phyloP scores from a whole-genome alignment of 2,113 vertebrate species.

The Globicephala melas region DNA sequence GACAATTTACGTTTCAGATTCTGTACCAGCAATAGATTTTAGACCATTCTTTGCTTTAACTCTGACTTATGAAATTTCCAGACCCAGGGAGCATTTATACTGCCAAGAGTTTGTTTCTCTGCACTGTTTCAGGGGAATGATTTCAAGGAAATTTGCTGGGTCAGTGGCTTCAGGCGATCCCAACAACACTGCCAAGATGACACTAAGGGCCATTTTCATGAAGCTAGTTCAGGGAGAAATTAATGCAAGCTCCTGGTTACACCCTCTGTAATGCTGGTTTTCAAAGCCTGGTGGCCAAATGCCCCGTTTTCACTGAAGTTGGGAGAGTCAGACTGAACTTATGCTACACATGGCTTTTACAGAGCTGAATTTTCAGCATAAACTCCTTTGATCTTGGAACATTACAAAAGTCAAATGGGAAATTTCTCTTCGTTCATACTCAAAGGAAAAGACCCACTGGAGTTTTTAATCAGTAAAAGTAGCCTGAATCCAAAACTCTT shows the following conservation, averaged over 20 bases:
- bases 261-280: background rate
- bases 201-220: background rate
- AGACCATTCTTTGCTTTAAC: slow-evolving; percentile 11
- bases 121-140: slow-evolving; percentile 21
- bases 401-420: background rate
- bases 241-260: background rate
- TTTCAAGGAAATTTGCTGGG: background rate
- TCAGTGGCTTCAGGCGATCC: background rate
- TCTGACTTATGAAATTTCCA: slow-evolving; percentile 19
- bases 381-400: background rate
- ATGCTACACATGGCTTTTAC: background rate
- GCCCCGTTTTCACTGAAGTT: background rate
- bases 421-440: background rate
- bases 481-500: background rate
- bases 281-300: background rate
- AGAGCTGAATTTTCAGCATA: background rate
- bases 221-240: background rate
- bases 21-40: background rate
- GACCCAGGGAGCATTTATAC: background rate
- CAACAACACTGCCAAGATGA: background rate
- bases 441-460: background rate
- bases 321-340: background rate
- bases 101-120: background rate
- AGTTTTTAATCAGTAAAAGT: background rate
- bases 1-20: background rate